Evolutionary conservation across 2,888 invertebrate genomes (phyloP), one percentile per base, ranked within the genome.

Genomic region (Stenoptilia bipunctidactyla): DNA sequence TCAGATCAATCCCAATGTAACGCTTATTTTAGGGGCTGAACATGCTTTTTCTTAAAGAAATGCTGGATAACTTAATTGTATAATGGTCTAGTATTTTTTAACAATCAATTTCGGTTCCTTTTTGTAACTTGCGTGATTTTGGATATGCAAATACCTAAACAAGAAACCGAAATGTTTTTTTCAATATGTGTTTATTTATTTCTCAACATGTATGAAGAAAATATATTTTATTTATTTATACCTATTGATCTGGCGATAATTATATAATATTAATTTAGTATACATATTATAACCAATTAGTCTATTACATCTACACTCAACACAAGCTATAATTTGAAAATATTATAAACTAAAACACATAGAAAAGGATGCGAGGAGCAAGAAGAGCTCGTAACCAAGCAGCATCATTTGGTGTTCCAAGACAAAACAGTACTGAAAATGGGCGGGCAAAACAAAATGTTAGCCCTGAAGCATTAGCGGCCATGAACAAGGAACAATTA

Each of bases 401-500:
- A 38, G 67, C 69, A 48, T 67, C 74, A 30, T 64, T 80, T 47
- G 58, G 65, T 14, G 61, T 80, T 50, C 80, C 77, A 14, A 71
- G 79, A 53, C 82, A 74, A 52, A 77, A 67, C 50, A 75, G 77
- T 10, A 70, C 75, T 55, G 82, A 83, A 36, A 75, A 72, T 65
- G 74, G 69, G 52, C 68, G 71, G 53, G 62, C 69, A 40, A 76
- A 76, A 47, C 79, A 82, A 55, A 77, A 63, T 49, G 58, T 82
- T 49, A 77, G 68, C 47, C 76, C 79, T 41, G 84, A 85, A 56
- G 74, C 84, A 57, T 73, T 89, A 61, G 80, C 85, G 43, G 74
- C 84, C 47, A 86, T 89, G 84, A 89, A 85, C 61, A 90, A 90
- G 83, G 89, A 90, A 61, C 89, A 90, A 64, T 83, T 90, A 49